Percentiles rank a stretch among this genome's conserved stretches.
Evolutionary conservation across 2,113 vertebrate species (phyloP).

Genomic region (Pachycephala philippinensis): DNA sequence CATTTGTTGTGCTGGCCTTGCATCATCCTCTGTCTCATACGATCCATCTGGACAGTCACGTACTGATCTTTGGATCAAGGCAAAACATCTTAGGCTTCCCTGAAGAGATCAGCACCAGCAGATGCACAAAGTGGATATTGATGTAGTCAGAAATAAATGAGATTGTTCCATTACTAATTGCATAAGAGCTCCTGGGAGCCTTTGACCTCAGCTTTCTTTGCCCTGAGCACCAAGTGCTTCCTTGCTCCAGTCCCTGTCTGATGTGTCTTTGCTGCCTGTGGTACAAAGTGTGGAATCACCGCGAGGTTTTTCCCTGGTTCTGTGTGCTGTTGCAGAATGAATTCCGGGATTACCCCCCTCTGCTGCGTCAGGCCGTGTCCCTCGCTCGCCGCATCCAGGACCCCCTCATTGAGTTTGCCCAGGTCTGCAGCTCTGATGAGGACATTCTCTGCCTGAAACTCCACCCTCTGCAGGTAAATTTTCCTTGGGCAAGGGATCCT

Average conservation of each 20-base stretch:
- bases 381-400: conserved; percentile 95
- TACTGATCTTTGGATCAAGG: background rate
- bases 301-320: background rate
- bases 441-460: conserved; percentile 97
- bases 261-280: background rate
- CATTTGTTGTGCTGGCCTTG: background rate
- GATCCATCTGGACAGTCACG: background rate
- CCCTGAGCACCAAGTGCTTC: background rate
- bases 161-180: background rate
- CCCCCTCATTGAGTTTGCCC: conserved; percentile 93
- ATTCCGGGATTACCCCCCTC: conserved; percentile 92
- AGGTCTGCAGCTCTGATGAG: conserved; percentile 95
- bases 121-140: background rate
- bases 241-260: background rate
- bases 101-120: background rate
- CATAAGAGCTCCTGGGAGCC: background rate
- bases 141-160: background rate
- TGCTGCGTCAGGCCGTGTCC: conserved; percentile 93
- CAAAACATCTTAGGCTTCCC: background rate
- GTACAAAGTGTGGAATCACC: background rate
- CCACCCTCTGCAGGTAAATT: conserved; percentile 90
- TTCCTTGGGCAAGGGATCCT: background rate
- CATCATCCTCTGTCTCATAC: background rate
- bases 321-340: conserved; percentile 71
- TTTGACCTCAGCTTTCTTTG: background rate